Percentiles rank a stretch among this genome's conserved stretches.
These are phyloP conservation scores for Caracal caracal DNA, from an alignment of 2,113 vertebrate genomes.

Conservation along the genomic window DNA sequence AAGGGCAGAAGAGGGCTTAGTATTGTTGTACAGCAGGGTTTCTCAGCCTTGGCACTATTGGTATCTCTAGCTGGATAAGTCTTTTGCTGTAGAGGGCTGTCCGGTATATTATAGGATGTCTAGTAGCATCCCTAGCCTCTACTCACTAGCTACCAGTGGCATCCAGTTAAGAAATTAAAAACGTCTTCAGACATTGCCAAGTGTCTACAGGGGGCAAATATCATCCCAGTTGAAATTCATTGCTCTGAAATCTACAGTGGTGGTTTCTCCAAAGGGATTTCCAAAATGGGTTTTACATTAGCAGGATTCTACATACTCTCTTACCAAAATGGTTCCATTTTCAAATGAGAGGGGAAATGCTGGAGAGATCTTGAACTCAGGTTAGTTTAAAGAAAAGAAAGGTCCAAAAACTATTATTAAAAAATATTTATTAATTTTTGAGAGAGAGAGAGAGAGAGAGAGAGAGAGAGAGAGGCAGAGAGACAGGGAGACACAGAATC, in stretches of 20 bases:
- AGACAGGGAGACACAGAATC: too few species aligned
- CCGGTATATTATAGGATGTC: background rate
- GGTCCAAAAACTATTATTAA: background rate
- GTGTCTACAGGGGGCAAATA: background rate
- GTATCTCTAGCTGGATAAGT: background rate
- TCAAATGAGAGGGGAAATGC: background rate
- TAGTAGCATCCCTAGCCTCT: background rate
- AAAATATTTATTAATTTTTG: too few species aligned
- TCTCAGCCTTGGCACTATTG: background rate
- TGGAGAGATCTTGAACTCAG: background rate
- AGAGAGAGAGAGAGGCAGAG: too few species aligned
- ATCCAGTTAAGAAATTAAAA: background rate
- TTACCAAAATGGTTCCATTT: background rate
- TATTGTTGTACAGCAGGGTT: background rate
- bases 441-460: too few species aligned
- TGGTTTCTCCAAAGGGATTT: background rate
- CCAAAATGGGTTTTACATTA: background rate
- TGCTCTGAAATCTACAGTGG: background rate
- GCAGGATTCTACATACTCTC: background rate
- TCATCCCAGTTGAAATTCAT: background rate
- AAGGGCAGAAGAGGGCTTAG: background rate
- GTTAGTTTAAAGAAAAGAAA: background rate
- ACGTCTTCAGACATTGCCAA: background rate
- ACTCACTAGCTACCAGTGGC: background rate
- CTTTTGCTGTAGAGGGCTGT: background rate